Conservation (phyloP, 1,140 invertebrate genomes). For the Aphaenogaster floridana region DNA sequence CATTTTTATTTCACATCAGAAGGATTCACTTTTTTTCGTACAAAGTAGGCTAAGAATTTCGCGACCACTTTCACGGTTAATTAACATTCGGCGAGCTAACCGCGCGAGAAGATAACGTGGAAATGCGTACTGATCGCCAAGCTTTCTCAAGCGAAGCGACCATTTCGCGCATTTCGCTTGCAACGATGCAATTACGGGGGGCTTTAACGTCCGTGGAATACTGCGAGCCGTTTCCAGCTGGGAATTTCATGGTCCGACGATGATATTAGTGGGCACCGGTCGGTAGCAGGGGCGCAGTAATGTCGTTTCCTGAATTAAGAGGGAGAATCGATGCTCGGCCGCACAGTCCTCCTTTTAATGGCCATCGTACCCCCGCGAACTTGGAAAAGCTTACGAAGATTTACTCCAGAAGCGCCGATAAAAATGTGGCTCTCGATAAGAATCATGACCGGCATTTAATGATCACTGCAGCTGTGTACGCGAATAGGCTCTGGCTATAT, state of each 20-base stretch:
- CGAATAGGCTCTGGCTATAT: not conserved
- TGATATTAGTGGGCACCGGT: conserved; percentile 77
- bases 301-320: conserved; percentile 77
- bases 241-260: conserved; percentile 81
- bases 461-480: not conserved
- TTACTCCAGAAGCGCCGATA: conserved; percentile 9
- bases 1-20: not conserved
- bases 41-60: conserved; percentile 38
- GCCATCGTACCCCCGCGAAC: conserved; percentile 25
- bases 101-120: conserved; percentile 55
- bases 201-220: conserved; percentile 82
- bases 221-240: conserved; percentile 79
- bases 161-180: conserved; percentile 77
- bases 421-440: conserved; percentile 34
- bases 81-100: conserved; percentile 61
- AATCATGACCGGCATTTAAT: conserved; percentile 25
- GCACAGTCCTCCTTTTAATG: conserved; percentile 42
- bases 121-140: conserved; percentile 37
- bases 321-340: conserved; percentile 66
- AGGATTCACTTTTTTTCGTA: not conserved
- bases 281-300: conserved; percentile 55
- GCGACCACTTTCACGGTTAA: conserved; percentile 62
- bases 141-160: conserved; percentile 36
- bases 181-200: conserved; percentile 82
- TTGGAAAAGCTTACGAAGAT: conserved; percentile 29